Base-by-base conservation (phyloP, 2,113 vertebrate genomes). In the Vulpes vulpes region DNA sequence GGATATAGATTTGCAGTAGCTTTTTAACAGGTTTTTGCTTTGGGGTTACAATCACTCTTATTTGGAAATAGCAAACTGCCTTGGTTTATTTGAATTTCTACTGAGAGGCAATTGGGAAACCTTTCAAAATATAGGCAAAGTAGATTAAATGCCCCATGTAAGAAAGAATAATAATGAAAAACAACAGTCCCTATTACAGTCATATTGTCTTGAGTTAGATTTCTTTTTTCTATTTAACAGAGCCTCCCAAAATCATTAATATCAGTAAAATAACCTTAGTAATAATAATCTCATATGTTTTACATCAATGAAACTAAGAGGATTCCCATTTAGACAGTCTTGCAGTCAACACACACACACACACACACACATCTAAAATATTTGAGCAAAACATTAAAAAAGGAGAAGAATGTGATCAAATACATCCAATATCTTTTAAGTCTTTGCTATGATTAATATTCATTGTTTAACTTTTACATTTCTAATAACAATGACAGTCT, bases 11-110 rank as follows among this genome's bases (percentile, higher is more conserved):
- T 62, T 53, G 65, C 0, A 92, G 38, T 10, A 89, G 43, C 25
- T 43, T 57, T 95, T 89, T 53, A 69, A 49, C 19, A 55, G 32
- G 5, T 30, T 88, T 95, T 84, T 97, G 51, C 12, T 91, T 89
- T 43, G 8, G 11, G 23, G 20, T 19, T 83, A 60, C 67, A 74
- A 79, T 25, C 1, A 87, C 84, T 76, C 17, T 76, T 82, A 89
- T 25, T 62, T 92, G 12, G 16, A 94, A 74, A 12, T 55, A 84
- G n/a, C 4, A 59, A 88, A n/a, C 2, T 84, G 5, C 20, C 11
- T 86, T 81, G 43, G 5, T 65, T 91, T 71, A 81, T 81, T 96
- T 62, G 35, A 74, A 84, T 6, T 82, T 91, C 67, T 35, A 76
- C 51, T 69, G 25, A 65, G 69, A 82, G 43, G 25, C 32, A 84